Percentiles rank a stretch among this genome's conserved stretches.
These are phyloP conservation scores for Meta bourneti DNA, from an alignment of 2,888 invertebrate species.

Conservation along the genomic window DNA sequence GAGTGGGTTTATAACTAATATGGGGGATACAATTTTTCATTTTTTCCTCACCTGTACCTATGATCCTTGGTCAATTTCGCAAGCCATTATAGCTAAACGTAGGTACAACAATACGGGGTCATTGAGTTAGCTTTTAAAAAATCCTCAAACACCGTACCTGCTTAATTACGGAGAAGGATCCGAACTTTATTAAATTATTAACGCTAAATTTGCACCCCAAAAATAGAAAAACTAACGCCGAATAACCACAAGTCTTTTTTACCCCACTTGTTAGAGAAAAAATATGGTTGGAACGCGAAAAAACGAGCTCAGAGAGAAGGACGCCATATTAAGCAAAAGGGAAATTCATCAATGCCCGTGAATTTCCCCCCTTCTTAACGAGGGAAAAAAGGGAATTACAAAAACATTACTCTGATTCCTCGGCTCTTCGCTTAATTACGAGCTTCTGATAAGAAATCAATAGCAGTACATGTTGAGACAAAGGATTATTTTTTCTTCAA, in stretches of 20 bases:
- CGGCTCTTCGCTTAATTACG: constrained; percentile 58
- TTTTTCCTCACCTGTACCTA: not conserved
- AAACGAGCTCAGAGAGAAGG: not conserved
- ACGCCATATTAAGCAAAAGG: constrained; percentile 47
- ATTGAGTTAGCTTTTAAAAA: constrained; percentile 16
- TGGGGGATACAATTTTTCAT: not conserved
- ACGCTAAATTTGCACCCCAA: constrained; percentile 42
- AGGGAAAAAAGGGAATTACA: constrained; percentile 23
- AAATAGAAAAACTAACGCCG: not conserved
- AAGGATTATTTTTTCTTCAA: not conserved
- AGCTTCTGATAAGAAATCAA: constrained; percentile 71
- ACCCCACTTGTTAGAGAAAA: not conserved
- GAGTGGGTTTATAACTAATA: too few species aligned
- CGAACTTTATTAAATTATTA: constrained; percentile 66
- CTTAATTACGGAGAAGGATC: constrained; percentile 50
- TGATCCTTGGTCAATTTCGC: too few species aligned
- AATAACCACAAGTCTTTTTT: constrained; percentile 18
- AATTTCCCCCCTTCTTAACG: constrained; percentile 12
- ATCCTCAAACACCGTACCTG: constrained; percentile 5
- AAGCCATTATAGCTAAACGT: too few species aligned
- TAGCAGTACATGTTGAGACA: constrained; percentile 56
- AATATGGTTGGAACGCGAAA: constrained; percentile 7
- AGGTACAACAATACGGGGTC: not conserved
- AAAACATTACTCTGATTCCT: constrained; percentile 69
- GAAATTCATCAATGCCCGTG: constrained; percentile 59